Base-by-base conservation (phyloP, 2,113 vertebrate species). In the Syngnathoides biaculeatus region DNA sequence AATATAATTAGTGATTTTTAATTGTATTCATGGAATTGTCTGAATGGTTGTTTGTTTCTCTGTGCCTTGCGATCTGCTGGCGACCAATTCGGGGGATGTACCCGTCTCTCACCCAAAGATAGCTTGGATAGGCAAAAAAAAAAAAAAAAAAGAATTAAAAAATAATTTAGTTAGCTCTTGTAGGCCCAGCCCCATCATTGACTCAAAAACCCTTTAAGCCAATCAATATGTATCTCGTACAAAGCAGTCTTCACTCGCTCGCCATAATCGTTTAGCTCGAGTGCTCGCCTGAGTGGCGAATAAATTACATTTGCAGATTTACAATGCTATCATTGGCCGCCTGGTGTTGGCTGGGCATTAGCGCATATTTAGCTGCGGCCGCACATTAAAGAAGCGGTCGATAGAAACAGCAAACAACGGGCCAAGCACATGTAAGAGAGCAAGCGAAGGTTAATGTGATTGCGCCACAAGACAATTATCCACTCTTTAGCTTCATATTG, bases 151-250 rank as follows among this genome's bases (percentile, higher is more conserved):
- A 42, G 2, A 13, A 11, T 8, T 10, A 22, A n/a, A 53, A 53
- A 53, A 53, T 53, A n/a, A 24, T 53, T n/a, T 50, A 17, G 47
- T 50, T 50, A 50, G 20, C 19, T 53, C 5, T 24, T 24, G 50
- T 24, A 24, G n/a, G n/a, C 50, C 11, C 22, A 9, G 10, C 50
- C n/a, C 11, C 10, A 53, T 53, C 50, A 53, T 22, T 53, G 50
- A 53, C 12, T 53, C 84, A 88, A 88, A 88, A 88, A 86, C 80
- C 84, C 78, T 79, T n/a, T 77, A 82, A 79, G 74, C 79, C 84
- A 87, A 90, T 90, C 89, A 89, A 90, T 89, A 90, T 89, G 87
- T 89, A 90, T 90, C 85, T 88, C 83, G 87, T 89, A 83, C 65
- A 88, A 80, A 65, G 75, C 59, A 79, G 77, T 57, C 79, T 81